Base-by-base conservation (phyloP, 2,113 vertebrate species). In the Cryptotis parvus region DNA sequence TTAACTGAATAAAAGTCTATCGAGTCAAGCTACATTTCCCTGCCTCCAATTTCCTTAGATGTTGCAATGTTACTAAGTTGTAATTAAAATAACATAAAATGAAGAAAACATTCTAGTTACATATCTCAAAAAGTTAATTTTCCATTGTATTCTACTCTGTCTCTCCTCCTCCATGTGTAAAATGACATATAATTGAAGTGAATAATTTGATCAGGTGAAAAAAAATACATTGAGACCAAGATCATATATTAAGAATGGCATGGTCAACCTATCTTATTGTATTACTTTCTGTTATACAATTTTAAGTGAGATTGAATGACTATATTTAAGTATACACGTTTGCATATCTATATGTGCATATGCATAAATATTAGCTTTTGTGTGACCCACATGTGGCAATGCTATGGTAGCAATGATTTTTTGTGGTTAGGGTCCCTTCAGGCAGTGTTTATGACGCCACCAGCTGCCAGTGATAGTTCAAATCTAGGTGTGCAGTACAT, bases 291-390 rank as follows among this genome's bases (percentile, higher is more conserved):
- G 43, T 65, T 78, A 0, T 83, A 61, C 4, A 69, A 20, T 33
- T 69, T 31, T 55, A 79, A 87, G n/a, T 61, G 52, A 92, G 43
- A 49, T 39, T 52, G 90, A 90, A 22, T 76, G 9, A 65, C 27
- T 10, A 83, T 69, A 65, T 41, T 15, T 69, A 15, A 86, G 61
- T 55, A 55, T 55, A 58, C 22, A 6, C 7, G 4, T n/a, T n/a
- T n/a, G n/a, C 24, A 58, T 58, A 24, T 16, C 15, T 58, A 58
- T 58, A 58, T 58, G 20, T 52, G 10, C 16, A 14, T 58, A 58
- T 58, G 22, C 22, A 58, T 58, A 58, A 58, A 22, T 24, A 58
- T 58, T 58, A 58, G 20, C 55, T 58, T 16, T 22, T 58, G 18
- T 24, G 22, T 58, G 55, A 7, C 55, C 55, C 18, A 24, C 55